Evolutionary conservation across 2,888 invertebrate species (phyloP), one percentile per base, ranked within the genome.

Genomic region (Catocala nupta): DNA sequence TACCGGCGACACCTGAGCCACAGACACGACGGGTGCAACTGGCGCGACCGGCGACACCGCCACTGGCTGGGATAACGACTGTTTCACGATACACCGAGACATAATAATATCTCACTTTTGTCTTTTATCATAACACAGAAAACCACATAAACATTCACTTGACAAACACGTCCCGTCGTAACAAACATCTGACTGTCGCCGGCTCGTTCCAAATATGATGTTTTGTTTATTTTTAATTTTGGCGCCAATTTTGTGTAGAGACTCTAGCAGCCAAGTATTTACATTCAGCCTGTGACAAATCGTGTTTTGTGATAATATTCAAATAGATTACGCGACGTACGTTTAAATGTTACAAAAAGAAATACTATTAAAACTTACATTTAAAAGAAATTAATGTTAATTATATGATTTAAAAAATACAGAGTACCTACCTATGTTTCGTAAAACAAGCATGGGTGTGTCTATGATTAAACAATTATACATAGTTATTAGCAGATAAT

Each of bases 201-300:
- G 71, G 25, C 25, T 25, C 82, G 91, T 91, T 93, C 92, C 89
- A 92, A 94, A 90, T 90, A 86, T 90, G 93, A 91, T 80, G 89
- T 87, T 92, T 91, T 91, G 88, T 93, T 93, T 93, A 93, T 93
- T 93, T 94, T 94, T 93, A 93, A 90, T 86, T 91, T 92, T 93
- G 93, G 92, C 92, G 93, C 91, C 89, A 90, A 86, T 83, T 90
- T 86, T 85, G 78, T 81, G 75, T 78, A 75, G 86, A 87, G 87
- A 89, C 85, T 87, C 77, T 85, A 66, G 81, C 82, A 81, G 86
- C 85, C 87, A 88, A 86, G 82, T 83, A 77, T 68, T 70, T 83
- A 81, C 77, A 73, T 78, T 84, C 81, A 73, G 82, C 78, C 70
- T 73, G 80, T 73, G 71, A 79, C 63, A 70, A 79, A 72, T 78